phyloP scores from a whole-genome alignment of 2,113 vertebrate genomes.

The Dipodomys stephensi region DNA sequence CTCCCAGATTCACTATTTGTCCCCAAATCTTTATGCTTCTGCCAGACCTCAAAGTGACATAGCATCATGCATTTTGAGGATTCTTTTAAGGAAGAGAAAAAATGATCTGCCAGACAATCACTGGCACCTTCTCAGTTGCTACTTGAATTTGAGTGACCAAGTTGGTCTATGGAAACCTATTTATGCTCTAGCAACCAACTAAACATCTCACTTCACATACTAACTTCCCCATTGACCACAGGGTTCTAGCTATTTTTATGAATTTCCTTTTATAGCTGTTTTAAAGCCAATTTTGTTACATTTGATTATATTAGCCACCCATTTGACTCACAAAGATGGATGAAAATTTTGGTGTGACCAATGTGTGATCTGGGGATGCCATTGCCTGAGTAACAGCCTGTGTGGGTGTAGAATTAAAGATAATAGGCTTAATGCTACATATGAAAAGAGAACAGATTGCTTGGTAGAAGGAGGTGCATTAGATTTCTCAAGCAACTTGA shows the following conservation, averaged over 20 bases:
- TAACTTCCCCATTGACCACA: slow-evolving; percentile 53
- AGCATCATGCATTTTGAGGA: not conserved
- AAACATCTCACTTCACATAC: not conserved
- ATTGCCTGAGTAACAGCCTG: slow-evolving; percentile 68
- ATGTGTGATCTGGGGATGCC: slow-evolving; percentile 47
- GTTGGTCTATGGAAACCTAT: not conserved
- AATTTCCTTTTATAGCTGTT: slow-evolving; percentile 45
- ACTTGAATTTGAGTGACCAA: not conserved
- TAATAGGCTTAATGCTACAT: slow-evolving; percentile 70
- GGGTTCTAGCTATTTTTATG: slow-evolving; percentile 56
- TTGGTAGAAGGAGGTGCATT: slow-evolving; percentile 70
- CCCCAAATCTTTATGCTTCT: slow-evolving; percentile 23
- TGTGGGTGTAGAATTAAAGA: slow-evolving; percentile 64
- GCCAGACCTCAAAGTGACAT: not conserved
- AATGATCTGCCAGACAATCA: not conserved
- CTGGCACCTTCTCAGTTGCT: not conserved
- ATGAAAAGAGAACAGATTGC: slow-evolving; percentile 77
- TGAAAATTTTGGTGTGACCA: slow-evolving; percentile 68
- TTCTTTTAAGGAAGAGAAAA: slow-evolving; percentile 18
- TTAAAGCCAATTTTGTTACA: slow-evolving; percentile 52
- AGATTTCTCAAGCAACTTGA: slow-evolving; percentile 77
- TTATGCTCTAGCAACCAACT: not conserved
- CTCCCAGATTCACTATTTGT: not conserved
- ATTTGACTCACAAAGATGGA: slow-evolving; percentile 70
- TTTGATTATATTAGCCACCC: slow-evolving; percentile 55